A percentile compares a stretch with the other conserved stretches of the same genome.
phyloP scores from a whole-genome alignment of 2,797 vertebrate genomes.

The Trichosurus vulpecula region DNA sequence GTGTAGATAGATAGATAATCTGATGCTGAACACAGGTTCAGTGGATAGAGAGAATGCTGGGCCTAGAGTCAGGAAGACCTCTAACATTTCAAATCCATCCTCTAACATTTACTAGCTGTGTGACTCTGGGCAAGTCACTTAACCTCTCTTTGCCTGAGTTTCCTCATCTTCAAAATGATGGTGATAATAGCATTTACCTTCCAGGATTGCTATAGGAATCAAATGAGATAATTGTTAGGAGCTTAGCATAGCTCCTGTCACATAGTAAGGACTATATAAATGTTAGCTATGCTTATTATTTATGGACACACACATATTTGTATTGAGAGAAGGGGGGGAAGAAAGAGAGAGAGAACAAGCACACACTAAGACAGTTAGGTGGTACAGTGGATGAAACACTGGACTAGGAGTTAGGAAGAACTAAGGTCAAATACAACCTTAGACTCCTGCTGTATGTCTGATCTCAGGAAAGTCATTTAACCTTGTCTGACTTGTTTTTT shows the following conservation, averaged over 20 bases:
- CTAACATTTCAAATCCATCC: too few species aligned
- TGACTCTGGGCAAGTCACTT: too few species aligned
- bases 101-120: too few species aligned
- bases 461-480: neutral
- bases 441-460: neutral
- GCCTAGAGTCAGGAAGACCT: too few species aligned
- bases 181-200: neutral
- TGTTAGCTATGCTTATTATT: neutral
- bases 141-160: neutral
- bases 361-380: neutral
- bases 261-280: neutral
- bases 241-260: neutral
- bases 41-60: too few species aligned
- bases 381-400: neutral
- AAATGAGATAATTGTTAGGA: neutral
- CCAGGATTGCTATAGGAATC: neutral
- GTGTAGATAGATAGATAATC: too few species aligned
- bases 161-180: neutral
- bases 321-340: too few species aligned
- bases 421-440: neutral
- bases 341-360: too few species aligned
- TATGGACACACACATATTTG: neutral
- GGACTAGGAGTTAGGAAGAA: neutral
- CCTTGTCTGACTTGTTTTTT: neutral
- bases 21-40: too few species aligned